Conservation (phyloP, 2,797 vertebrate genomes). For the Catharus ustulatus region DNA sequence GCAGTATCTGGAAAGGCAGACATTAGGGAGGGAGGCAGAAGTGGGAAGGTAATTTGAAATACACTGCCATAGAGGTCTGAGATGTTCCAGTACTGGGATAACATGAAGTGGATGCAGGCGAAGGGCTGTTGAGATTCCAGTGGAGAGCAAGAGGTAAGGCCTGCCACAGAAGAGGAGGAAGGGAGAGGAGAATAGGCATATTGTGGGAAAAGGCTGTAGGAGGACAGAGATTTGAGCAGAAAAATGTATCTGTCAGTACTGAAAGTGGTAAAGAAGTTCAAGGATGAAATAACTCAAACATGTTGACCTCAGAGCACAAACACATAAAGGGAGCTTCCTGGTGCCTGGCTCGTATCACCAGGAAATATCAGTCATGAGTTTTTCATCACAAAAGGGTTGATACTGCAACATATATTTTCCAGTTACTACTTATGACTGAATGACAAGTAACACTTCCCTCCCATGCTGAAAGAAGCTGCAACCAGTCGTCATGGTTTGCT, state of each 20-base stretch:
- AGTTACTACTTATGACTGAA: conserved; percentile 34
- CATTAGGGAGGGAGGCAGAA: not conserved
- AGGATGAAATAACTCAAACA: not conserved
- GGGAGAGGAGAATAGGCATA: not conserved
- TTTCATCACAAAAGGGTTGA: not conserved
- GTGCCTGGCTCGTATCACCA: not conserved
- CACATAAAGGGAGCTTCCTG: conserved; percentile 7
- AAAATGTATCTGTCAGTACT: not conserved
- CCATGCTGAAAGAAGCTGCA: conserved; percentile 21
- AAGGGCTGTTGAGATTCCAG: not conserved
- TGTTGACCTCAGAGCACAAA: not conserved
- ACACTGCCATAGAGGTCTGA: not conserved
- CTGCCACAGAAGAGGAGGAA: not conserved
- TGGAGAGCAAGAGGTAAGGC: not conserved
- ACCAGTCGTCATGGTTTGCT: conserved; percentile 36
- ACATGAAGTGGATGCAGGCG: not conserved
- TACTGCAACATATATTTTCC: conserved; percentile 34
- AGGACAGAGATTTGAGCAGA: not conserved
- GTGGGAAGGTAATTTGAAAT: not conserved
- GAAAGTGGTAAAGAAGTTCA: not conserved
- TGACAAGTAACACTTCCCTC: not conserved
- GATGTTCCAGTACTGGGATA: not conserved
- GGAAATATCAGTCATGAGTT: not conserved
- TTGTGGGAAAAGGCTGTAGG: not conserved
- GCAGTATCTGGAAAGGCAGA: not conserved